phyloP scores from a whole-genome alignment of 2,888 invertebrate species.

The Aelia acuminata region DNA sequence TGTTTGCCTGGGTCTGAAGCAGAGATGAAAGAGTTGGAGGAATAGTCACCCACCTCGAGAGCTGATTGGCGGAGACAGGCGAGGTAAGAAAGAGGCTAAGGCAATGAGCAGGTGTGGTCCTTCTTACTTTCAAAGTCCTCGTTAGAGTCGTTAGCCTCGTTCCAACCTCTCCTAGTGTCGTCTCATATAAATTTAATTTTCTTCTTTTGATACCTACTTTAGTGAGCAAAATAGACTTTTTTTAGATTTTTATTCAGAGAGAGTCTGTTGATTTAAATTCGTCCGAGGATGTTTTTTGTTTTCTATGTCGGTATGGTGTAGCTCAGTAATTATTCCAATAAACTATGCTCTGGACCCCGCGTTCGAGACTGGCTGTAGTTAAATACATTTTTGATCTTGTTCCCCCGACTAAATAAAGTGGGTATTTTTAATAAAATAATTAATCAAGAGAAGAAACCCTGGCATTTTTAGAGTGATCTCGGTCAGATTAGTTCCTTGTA shows the following conservation, averaged over 20 bases:
- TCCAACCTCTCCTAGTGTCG: not conserved
- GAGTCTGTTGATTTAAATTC: too few species aligned
- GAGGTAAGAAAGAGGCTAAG: constrained; percentile 3
- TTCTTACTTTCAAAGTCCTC: constrained; percentile 2
- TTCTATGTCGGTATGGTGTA: too few species aligned
- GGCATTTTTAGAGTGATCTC: too few species aligned
- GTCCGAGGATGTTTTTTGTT: too few species aligned
- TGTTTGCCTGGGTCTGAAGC: not conserved
- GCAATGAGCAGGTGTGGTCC: not conserved
- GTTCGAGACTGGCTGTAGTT: too few species aligned
- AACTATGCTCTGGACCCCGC: too few species aligned
- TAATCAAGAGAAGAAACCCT: too few species aligned
- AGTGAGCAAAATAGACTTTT: not conserved
- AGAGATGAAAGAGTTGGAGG: not conserved
- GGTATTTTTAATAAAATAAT: too few species aligned
- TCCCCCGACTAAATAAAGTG: too few species aligned
- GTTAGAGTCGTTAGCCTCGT: not conserved
- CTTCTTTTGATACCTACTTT: not conserved
- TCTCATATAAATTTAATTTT: not conserved
- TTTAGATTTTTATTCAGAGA: not conserved
- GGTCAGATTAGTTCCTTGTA: too few species aligned
- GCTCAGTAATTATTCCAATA: too few species aligned
- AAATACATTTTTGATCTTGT: too few species aligned
- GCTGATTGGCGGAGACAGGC: not conserved
- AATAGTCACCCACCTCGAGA: not conserved